Base-by-base conservation (phyloP, 1,140 invertebrate genomes). In the Laupala kohalensis region DNA sequence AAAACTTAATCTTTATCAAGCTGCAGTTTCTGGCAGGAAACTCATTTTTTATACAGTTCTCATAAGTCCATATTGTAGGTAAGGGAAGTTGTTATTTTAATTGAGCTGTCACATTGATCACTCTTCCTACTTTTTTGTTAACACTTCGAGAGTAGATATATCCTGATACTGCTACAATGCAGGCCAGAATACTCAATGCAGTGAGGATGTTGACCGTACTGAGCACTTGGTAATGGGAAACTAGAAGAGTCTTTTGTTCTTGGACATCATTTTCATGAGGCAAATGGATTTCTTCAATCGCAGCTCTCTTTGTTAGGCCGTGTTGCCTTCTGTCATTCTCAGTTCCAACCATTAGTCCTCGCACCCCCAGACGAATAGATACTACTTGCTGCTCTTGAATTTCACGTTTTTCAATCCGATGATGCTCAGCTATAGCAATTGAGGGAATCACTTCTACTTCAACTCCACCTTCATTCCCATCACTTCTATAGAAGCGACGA, bases 291-390 rank as follows among this genome's bases (percentile, higher is more conserved):
- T 53, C 37, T 13, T 53, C 19, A 53, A 53, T 53, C 15, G 28
- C 70, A 27, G 27, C 71, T 62, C 71, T 67, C 29, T 68, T 72
- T 25, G 12, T 23, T 13, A 72, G 25, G 28, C 25, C 65, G 23
- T 72, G 71, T 27, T 25, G 19, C 27, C 6, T 4, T 5, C 67
- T 25, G 30, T 72, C 71, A 26, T 29, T 23, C 5, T 72, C 71
- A n/a, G 65, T 30, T 67, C 71, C 71, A 0, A 72, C 71, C 71
- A 72, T 72, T 13, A 72, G 71, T 25, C 71, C 71, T 13, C 71
- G 71, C 12, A 72, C 71, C 6, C 71, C 71, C 13, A 72, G 23
- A 2, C 63, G 67, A 25, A 72, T 72, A 29, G 71, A 72, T 6
- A 72, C 71, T 6, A 67, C 30, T 29, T 72, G 71, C 62, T 37